Evolutionary conservation across 2,113 vertebrate species (phyloP), one percentile per base, ranked within the genome.

Genomic region (Petrocephalus zakoni): DNA sequence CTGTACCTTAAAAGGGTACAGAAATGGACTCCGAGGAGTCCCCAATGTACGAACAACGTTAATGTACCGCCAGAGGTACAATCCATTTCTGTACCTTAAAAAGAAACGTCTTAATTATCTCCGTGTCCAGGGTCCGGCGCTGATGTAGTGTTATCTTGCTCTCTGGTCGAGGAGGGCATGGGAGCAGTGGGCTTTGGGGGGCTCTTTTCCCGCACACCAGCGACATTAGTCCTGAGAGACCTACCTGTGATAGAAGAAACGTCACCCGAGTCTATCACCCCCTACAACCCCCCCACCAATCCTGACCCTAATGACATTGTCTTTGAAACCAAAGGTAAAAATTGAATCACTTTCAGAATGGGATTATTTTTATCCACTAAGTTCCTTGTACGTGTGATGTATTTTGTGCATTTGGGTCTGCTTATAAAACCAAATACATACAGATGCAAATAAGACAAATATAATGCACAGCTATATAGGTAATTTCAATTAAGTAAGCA

Each of bases 251-350:
- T 46, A 0, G 88, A 95, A 0, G 94, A 96, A 0, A 92, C 94
- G 81, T 93, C 95, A 15, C 91, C 95, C 1, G 96, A 95, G 58
- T 93, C 92, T 1, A 90, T 96, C 78, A 94, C 95, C 0, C 92
- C 96, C 0, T 98, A 96, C 90, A 91, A 94, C 21, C 92, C 89
- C 0, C 92, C 91, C 3, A 88, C 92, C 0, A 3, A 34, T 55
- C 93, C 93, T 22, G 90, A 92, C 89, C 91, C 93, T 11, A 94
- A 94, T 0, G 92, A 91, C 88, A 25, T 96, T 47, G 87, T 95
- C 78, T 96, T 97, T 5, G 96, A 98, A 90, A 92, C 92, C 78
- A 94, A 93, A 91, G 96, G 97, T 97, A 92, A 92, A 58, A 42
- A 17, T 53, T 11, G 19, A 46, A 34, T 51, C 9, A 1, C 2